phyloP scores from a whole-genome alignment of 92 coral and sea anemone genomes.

The Umimayanthus chanpuru region DNA sequence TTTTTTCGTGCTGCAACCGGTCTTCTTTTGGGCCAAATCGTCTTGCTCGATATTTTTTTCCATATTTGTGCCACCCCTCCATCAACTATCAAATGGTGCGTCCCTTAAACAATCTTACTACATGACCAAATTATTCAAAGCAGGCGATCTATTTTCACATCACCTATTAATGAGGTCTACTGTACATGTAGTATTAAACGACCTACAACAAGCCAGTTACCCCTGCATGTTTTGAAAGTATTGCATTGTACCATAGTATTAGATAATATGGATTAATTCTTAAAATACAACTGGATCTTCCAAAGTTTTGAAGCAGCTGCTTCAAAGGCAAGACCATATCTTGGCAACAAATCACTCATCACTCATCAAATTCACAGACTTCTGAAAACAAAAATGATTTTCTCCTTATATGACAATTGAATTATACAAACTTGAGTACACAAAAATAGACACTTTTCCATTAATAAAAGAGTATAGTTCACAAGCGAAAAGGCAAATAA shows the following conservation, averaged over 20 bases:
- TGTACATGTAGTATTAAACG: no score
- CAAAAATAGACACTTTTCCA: neutral
- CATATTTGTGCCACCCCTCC: no score
- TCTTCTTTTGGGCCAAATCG: no score
- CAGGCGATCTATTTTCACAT: no score
- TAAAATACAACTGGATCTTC: no score
- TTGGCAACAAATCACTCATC: conserved; percentile 27
- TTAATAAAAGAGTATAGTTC: neutral
- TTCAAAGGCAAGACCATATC: neutral
- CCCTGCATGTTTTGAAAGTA: neutral
- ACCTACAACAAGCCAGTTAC: neutral
- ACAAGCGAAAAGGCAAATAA: neutral
- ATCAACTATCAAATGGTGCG: no score
- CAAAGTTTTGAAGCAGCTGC: neutral
- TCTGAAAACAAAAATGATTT: neutral
- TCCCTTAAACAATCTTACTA: no score
- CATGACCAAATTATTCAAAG: no score
- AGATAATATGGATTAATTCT: no score
- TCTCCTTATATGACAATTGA: conserved; percentile 19
- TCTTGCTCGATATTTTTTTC: no score
- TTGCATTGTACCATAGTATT: neutral
- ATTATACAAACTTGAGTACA: neutral
- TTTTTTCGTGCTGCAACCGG: no score
- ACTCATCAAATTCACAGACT: neutral
- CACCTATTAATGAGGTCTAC: no score